These are phyloP conservation scores for Onthophagus taurus DNA, from an alignment of 1,140 invertebrate genomes.

Conservation along the genomic window DNA sequence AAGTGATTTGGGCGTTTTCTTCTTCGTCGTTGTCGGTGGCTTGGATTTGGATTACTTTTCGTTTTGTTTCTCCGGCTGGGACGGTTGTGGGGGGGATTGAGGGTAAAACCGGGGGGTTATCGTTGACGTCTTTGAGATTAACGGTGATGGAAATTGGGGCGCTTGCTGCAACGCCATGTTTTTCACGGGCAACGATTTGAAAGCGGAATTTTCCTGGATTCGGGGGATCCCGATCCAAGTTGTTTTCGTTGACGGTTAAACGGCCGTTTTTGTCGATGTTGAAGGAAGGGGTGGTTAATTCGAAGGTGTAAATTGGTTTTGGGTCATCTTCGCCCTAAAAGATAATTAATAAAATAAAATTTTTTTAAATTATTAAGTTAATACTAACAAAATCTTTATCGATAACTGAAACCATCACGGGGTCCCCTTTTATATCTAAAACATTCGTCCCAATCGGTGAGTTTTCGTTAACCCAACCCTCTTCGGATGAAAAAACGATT, in stretches of 20 bases:
- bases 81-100: slow-evolving; percentile 67
- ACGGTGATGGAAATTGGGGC: slow-evolving; percentile 71
- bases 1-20: slow-evolving; percentile 70
- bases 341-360: slow-evolving; percentile 1
- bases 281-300: slow-evolving; percentile 77
- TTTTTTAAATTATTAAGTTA: slow-evolving; percentile 3
- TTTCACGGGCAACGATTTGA: slow-evolving; percentile 71
- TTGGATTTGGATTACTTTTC: slow-evolving; percentile 65
- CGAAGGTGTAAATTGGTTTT: slow-evolving; percentile 67
- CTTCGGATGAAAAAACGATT: slow-evolving; percentile 57
- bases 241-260: slow-evolving; percentile 71
- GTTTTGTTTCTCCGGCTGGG: slow-evolving; percentile 67
- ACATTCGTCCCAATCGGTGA: slow-evolving; percentile 74
- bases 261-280: slow-evolving; percentile 62
- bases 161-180: slow-evolving; percentile 65
- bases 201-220: slow-evolving; percentile 75
- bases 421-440: slow-evolving; percentile 52
- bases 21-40: slow-evolving; percentile 80
- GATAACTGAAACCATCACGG: slow-evolving; percentile 62
- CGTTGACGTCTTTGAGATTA: slow-evolving; percentile 71
- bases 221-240: slow-evolving; percentile 78
- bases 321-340: slow-evolving; percentile 54
- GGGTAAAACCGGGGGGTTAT: slow-evolving; percentile 69
- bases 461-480: slow-evolving; percentile 78
- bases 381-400: slow-evolving; percentile 71